A percentile compares a stretch with the other conserved stretches of the same genome.
phyloP scores from a whole-genome alignment of 2,888 invertebrate species.

The Stenchaetothrips biformis region DNA sequence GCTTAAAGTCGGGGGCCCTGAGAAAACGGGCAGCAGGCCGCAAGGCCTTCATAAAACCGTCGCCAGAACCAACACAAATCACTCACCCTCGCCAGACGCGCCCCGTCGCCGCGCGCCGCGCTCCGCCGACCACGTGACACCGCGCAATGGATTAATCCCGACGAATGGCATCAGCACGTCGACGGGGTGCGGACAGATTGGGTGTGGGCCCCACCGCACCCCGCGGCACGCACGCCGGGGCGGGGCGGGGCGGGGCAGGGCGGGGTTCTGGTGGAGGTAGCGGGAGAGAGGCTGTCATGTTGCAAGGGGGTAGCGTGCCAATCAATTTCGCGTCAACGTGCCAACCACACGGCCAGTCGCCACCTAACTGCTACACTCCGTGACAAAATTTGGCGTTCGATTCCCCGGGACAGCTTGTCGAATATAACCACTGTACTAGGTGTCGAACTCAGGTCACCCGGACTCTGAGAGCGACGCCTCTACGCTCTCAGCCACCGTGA shows the following conservation, averaged over 20 bases:
- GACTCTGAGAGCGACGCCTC: too few relatives aligned
- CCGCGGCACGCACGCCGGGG: background rate
- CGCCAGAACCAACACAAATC: background rate
- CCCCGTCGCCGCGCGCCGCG: background rate
- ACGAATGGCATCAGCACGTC: background rate
- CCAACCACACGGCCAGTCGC: background rate
- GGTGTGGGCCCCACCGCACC: background rate
- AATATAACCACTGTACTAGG: too few relatives aligned
- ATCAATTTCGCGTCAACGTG: background rate
- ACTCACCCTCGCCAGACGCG: background rate
- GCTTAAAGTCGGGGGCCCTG: background rate
- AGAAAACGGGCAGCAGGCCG: background rate
- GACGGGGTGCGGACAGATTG: background rate
- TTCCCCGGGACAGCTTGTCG: too few relatives aligned
- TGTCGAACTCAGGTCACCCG: too few relatives aligned
- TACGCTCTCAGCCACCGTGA: too few relatives aligned
- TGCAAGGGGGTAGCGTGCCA: background rate
- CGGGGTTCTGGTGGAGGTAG: too few relatives aligned
- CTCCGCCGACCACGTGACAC: background rate
- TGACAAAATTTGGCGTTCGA: too few relatives aligned
- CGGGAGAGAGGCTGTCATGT: background rate
- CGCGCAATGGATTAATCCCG: background rate
- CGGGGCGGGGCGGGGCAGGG: background rate
- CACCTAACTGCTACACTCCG: background rate
- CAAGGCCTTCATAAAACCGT: background rate